A percentile compares a stretch with the other conserved stretches of the same genome.
phyloP scores from a whole-genome alignment of 2,797 vertebrate species.

The Morelia viridis region DNA sequence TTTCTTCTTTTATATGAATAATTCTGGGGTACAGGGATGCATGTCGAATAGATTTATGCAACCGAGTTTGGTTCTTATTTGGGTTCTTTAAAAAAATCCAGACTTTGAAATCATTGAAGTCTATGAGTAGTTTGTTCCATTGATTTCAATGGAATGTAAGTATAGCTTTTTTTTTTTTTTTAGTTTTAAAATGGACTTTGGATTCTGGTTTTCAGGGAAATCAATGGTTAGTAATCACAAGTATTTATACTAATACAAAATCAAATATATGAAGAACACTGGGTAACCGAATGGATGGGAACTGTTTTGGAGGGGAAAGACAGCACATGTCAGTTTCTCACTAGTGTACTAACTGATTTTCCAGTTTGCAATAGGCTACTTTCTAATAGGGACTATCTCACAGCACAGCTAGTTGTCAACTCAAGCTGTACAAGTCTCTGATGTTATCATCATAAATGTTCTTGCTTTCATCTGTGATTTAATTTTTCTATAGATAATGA shows the following conservation, averaged over 20 bases:
- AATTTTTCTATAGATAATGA: constrained; percentile 86
- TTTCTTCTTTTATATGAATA: background rate
- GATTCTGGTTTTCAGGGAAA: background rate
- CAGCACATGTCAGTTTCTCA: background rate
- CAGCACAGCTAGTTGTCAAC: background rate
- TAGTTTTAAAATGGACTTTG: background rate
- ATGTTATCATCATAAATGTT: background rate
- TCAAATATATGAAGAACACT: background rate
- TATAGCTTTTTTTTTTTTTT: background rate
- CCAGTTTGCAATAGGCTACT: background rate
- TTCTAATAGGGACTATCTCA: too few species aligned
- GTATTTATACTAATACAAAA: too few species aligned
- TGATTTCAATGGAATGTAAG: background rate
- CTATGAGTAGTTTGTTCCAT: background rate
- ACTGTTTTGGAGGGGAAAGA: background rate
- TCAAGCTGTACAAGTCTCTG: background rate
- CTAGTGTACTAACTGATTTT: background rate
- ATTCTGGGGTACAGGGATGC: background rate
- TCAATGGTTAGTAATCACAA: background rate
- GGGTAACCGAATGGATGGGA: background rate
- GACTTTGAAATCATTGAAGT: background rate
- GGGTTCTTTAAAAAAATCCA: background rate
- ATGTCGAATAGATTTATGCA: background rate
- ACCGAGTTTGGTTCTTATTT: background rate
- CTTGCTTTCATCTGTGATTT: constrained; percentile 9